Percentiles rank a stretch among this genome's conserved stretches.
These are phyloP conservation scores for Congeria kusceri DNA, from an alignment of 2,888 invertebrate species.

Conservation along the genomic window DNA sequence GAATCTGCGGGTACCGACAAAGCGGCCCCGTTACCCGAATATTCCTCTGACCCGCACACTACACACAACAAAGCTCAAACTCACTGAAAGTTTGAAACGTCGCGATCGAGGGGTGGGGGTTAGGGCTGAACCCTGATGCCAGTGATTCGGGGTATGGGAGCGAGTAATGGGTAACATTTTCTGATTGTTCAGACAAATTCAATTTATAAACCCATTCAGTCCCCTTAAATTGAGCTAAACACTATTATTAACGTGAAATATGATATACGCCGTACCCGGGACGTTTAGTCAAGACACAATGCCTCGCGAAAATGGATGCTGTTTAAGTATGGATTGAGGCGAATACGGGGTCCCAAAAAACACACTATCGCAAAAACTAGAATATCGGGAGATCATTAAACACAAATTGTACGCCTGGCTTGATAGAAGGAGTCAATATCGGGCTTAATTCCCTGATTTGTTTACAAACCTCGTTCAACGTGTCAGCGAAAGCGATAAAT, in stretches of 20 bases:
- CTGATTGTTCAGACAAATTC: slow-evolving; percentile 61
- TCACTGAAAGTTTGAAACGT: neutral
- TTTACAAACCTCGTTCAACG: slow-evolving; percentile 51
- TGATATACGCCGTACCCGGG: slow-evolving; percentile 50
- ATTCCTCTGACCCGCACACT: slow-evolving; percentile 21
- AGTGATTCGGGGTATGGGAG: slow-evolving; percentile 19
- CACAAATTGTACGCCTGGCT: slow-evolving; percentile 49
- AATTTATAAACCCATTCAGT: slow-evolving; percentile 64
- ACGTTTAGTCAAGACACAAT: slow-evolving; percentile 39
- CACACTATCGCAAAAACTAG: slow-evolving; percentile 33
- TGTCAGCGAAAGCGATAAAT: slow-evolving; percentile 65
- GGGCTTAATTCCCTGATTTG: slow-evolving; percentile 57
- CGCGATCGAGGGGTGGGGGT: neutral
- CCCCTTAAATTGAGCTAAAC: slow-evolving; percentile 40
- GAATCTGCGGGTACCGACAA: neutral
- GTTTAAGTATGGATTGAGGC: neutral
- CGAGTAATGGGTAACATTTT: slow-evolving; percentile 37
- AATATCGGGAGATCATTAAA: slow-evolving; percentile 53
- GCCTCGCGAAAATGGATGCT: slow-evolving; percentile 32
- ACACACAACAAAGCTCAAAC: slow-evolving; percentile 11
- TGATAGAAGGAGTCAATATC: slow-evolving; percentile 36
- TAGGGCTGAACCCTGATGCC: too few species aligned
- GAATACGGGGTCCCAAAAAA: neutral
- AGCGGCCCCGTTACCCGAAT: neutral
- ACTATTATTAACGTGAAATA: slow-evolving; percentile 56